These are phyloP conservation scores for Sisyra nigra DNA, from an alignment of 2,888 invertebrate species.

Conservation along the genomic window DNA sequence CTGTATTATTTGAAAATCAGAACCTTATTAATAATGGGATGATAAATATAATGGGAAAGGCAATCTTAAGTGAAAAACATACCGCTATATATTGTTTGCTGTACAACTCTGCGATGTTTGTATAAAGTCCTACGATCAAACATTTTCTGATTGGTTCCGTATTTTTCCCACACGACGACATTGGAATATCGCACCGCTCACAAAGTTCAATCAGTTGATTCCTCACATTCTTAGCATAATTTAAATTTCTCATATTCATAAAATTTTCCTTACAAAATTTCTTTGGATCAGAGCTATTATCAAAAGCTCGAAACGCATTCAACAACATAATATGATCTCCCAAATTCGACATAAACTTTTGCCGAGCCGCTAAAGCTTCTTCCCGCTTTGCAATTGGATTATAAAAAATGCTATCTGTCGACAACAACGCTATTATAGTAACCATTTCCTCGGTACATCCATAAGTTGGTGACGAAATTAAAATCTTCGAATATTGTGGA, in stretches of 20 bases:
- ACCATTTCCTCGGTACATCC: conserved; percentile 68
- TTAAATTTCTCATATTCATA: conserved; percentile 65
- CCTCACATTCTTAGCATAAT: conserved; percentile 64
- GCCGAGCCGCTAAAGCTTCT: conserved; percentile 51
- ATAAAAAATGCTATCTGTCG: conserved; percentile 73
- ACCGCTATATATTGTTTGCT: conserved; percentile 56
- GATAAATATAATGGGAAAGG: no score
- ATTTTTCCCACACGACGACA: conserved; percentile 46
- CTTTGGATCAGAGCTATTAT: conserved; percentile 53
- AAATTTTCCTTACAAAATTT: conserved; percentile 85
- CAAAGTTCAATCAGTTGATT: conserved; percentile 63
- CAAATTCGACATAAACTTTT: conserved; percentile 67
- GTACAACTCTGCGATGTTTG: conserved; percentile 70
- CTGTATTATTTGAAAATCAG: no score
- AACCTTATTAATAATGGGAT: no score
- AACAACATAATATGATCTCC: conserved; percentile 88
- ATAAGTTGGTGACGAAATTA: conserved; percentile 59
- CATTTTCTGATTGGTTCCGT: conserved; percentile 58
- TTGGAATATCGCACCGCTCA: conserved; percentile 37
- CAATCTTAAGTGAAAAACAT: conserved; percentile 13
- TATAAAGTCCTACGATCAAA: conserved; percentile 64
- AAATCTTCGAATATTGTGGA: conserved; percentile 69
- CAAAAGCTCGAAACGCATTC: conserved; percentile 66
- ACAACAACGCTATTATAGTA: conserved; percentile 73
- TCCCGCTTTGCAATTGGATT: conserved; percentile 60